Percentiles rank a stretch among this genome's conserved stretches.
Evolutionary conservation across 2,113 vertebrate genomes (phyloP).

Genomic region (Tychaedon coryphoeus): DNA sequence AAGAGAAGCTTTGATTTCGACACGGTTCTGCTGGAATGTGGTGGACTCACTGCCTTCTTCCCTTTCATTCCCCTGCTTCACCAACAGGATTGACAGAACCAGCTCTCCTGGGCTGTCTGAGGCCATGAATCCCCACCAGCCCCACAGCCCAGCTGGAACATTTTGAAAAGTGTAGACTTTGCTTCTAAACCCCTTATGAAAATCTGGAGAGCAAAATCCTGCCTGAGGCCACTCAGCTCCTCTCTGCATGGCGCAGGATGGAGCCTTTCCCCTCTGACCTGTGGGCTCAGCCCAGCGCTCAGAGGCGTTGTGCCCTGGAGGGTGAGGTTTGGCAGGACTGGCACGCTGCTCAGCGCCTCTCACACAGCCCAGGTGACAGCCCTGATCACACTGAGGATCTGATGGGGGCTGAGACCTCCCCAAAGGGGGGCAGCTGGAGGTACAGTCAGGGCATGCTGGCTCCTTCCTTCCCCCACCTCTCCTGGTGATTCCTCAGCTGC

Average conservation of each 20-base stretch:
- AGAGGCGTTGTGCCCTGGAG: background rate
- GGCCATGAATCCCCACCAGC: background rate
- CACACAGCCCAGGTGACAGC: accelerated
- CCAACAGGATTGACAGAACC: background rate
- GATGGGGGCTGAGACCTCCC: background rate
- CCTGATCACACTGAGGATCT: background rate
- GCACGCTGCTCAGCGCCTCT: accelerated
- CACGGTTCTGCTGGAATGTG: background rate
- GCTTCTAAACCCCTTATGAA: background rate
- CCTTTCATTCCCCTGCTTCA: background rate
- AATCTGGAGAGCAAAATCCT: background rate
- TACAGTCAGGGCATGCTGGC: background rate
- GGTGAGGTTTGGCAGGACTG: background rate
- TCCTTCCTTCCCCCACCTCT: background rate
- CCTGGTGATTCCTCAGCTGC: background rate
- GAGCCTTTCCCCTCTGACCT: background rate
- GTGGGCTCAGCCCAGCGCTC: background rate
- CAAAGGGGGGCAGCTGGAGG: background rate
- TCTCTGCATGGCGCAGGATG: no score
- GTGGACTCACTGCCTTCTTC: background rate
- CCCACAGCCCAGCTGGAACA: accelerated
- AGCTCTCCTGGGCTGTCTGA: background rate
- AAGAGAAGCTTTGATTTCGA: background rate
- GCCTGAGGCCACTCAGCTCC: no score
- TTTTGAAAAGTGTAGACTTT: background rate